Evolutionary conservation across 1,140 invertebrate genomes (phyloP), one percentile per base, ranked within the genome.

Genomic region (Agrypnia vestita): DNA sequence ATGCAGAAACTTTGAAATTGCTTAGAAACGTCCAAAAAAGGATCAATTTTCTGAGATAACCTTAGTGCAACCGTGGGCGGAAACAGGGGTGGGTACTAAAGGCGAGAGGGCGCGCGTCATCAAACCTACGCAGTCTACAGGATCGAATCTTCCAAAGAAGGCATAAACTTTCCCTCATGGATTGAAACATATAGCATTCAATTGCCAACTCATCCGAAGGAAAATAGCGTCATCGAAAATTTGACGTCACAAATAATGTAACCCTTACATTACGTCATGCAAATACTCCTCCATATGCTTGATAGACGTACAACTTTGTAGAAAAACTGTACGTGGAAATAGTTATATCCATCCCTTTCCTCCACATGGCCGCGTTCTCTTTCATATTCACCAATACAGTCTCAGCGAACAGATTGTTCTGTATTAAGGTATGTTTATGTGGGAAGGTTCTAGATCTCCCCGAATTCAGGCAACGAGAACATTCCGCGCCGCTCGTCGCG

Each of bases 101-200:
- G 64, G 64, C 46, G 35, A 69, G 43, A 69, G 35, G 43, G 46
- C 17, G 64, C 64, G 64, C 64, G 21, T 47, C 64, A 49, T 44
- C 7, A 17, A 69, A 69, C 64, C 64, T 15, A 69, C 64, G 25
- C 25, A 35, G n/a, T 35, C 25, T 35, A 1, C 25, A 35, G 25
- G 6, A 6, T 35, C 25, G 25, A 35, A 35, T 6, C 25, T 35
- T 3, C 25, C 1, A 35, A 35, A 35, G 25, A 35, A 35, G 6
- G 1, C 25, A 35, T 6, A 35, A 6, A 35, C 6, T 3, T 35
- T 35, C 6, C 25, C 25, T 6, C 1, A 35, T 35, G 25, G 25
- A 6, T 35, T 35, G 6, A 35, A 35, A 35, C 1, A 35, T 35
- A 35, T 6, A 35, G 25, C 6, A 35, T 35, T 35, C 6, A n/a